Conservation (phyloP, 2,888 invertebrate species). For the Oasisia sp. region DNA sequence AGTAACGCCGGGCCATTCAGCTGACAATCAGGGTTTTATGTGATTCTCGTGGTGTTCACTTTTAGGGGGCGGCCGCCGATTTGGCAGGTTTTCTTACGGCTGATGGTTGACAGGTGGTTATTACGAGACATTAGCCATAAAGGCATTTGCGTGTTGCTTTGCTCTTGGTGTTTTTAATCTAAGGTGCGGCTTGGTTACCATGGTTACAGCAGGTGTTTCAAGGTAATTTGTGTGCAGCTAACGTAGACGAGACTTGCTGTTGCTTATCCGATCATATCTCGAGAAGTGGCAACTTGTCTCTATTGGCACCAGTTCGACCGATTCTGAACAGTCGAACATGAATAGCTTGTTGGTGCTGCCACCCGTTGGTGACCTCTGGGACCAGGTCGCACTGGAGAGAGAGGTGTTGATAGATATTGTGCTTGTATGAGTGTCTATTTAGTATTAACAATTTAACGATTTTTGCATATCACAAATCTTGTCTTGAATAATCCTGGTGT, state of each 20-base stretch:
- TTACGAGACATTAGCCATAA: neutral
- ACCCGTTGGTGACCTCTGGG: neutral
- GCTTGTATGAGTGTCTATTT: conserved; percentile 7
- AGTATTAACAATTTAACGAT: conserved; percentile 13
- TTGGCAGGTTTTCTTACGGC: neutral
- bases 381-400: neutral
- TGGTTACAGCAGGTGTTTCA: neutral
- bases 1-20: neutral
- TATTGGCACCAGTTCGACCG: neutral
- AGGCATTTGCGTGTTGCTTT: neutral
- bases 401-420: neutral
- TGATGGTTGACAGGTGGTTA: neutral
- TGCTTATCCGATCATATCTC: neutral
- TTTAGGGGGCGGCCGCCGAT: neutral
- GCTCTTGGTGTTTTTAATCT: neutral
- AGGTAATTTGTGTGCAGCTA: neutral
- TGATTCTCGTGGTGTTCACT: neutral
- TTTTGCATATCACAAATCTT: conserved; percentile 17
- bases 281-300: neutral
- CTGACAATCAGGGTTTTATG: conserved; percentile 17
- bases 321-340: neutral
- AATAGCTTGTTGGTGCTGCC: neutral
- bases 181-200: neutral
- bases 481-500: conserved; percentile 17
- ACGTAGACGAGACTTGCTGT: neutral